A percentile compares a stretch with the other conserved stretches of the same genome.
Evolutionary conservation across 1,140 invertebrate genomes (phyloP).

Genomic region (Aphidius ervi): DNA sequence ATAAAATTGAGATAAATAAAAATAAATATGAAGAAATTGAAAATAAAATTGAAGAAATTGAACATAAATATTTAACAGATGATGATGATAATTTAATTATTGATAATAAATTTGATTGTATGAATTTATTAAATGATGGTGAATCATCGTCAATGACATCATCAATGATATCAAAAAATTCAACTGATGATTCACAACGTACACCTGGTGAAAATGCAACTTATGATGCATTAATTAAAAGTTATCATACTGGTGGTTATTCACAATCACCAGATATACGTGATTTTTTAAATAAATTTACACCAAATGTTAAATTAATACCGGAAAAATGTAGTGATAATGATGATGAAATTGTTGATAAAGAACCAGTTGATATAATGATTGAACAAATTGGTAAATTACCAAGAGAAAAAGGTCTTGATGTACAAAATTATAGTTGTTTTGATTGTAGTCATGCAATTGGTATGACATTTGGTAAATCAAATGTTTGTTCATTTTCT

Average conservation of each 20-base stretch:
- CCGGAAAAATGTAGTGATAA: constrained; percentile 16
- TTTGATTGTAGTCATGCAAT: constrained; percentile 71
- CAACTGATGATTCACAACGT: constrained; percentile 27
- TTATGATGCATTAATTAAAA: constrained; percentile 55
- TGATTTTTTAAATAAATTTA: constrained; percentile 58
- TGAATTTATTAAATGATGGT: constrained; percentile 58
- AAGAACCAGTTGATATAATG: constrained; percentile 48
- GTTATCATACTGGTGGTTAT: constrained; percentile 55
- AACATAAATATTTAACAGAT: constrained; percentile 25
- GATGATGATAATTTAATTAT: constrained; percentile 63
- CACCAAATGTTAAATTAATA: not conserved
- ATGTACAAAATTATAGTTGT: constrained; percentile 85
- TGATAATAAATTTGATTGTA: constrained; percentile 63
- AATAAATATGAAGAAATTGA: not conserved
- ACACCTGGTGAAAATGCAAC: constrained; percentile 47
- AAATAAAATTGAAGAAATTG: constrained; percentile 7
- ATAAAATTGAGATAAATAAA: not conserved
- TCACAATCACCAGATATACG: constrained; percentile 58
- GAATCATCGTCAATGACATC: constrained; percentile 45
- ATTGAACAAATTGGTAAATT: constrained; percentile 66
- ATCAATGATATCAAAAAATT: constrained; percentile 34
- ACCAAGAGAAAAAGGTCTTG: constrained; percentile 76
- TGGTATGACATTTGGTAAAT: constrained; percentile 70
- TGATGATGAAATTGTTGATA: constrained; percentile 13
- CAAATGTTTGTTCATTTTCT: constrained; percentile 74